Evolutionary conservation across 2,888 invertebrate genomes (phyloP).

Genomic region (Platycheirus albimanus): DNA sequence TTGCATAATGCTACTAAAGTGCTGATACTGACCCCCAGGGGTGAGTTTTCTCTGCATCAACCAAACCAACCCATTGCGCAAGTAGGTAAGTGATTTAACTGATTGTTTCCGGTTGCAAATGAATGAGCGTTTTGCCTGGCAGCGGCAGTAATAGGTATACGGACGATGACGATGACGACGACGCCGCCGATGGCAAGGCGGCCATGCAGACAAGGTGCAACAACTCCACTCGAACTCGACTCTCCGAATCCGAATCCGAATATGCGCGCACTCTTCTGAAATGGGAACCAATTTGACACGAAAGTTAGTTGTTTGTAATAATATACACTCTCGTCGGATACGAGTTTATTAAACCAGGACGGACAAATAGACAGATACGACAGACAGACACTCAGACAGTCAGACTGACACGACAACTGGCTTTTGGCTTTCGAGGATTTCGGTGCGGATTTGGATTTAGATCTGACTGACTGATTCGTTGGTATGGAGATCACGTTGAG

Average conservation of each 20-base stretch:
- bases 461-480: conserved; percentile 63
- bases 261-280: conserved; percentile 42
- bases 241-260: conserved; percentile 22
- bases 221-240: conserved; percentile 43
- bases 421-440: conserved; percentile 50
- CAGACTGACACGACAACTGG: conserved; percentile 34
- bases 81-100: conserved; percentile 67
- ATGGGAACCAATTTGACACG: conserved; percentile 68
- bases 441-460: conserved; percentile 23
- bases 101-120: conserved; percentile 69
- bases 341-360: conserved; percentile 61
- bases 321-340: conserved; percentile 36
- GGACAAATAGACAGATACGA: conserved; percentile 33
- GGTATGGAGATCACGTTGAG: conserved; percentile 70
- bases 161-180: no score
- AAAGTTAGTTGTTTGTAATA: conserved; percentile 49
- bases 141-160: conserved; percentile 6
- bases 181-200: neutral
- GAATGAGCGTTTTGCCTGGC: conserved; percentile 53
- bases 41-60: conserved; percentile 29
- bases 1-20: conserved; percentile 49
- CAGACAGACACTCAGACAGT: conserved; percentile 47
- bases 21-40: conserved; percentile 9
- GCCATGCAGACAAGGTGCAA: conserved; percentile 57
- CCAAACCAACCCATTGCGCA: conserved; percentile 55